These are phyloP conservation scores for Stenurella melanura DNA, from an alignment of 2,888 invertebrate species.

Conservation along the genomic window DNA sequence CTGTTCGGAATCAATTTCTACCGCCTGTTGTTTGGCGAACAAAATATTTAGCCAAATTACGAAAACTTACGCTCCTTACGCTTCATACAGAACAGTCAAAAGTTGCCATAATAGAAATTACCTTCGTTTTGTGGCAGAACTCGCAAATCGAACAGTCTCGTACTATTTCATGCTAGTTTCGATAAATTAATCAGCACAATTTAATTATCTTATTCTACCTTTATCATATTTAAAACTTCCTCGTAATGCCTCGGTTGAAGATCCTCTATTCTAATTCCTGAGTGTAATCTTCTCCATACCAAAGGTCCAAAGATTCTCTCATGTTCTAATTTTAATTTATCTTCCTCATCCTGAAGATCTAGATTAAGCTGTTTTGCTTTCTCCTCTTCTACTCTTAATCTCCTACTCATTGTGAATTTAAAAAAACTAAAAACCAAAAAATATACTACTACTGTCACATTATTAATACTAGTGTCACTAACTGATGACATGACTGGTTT, in stretches of 20 bases:
- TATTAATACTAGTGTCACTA: slow-evolving; percentile 17
- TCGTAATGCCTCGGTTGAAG: slow-evolving; percentile 63
- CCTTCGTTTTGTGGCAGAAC: too few relatives aligned
- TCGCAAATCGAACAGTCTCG: too few relatives aligned
- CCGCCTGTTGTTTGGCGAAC: too few relatives aligned
- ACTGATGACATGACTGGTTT: too few relatives aligned
- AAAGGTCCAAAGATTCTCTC: slow-evolving; percentile 66
- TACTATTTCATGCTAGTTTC: neutral
- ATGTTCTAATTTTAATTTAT: slow-evolving; percentile 61
- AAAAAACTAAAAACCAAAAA: neutral
- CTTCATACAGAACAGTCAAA: too few relatives aligned
- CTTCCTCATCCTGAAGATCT: slow-evolving; percentile 67
- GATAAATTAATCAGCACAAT: neutral
- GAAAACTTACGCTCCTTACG: too few relatives aligned
- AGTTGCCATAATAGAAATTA: too few relatives aligned
- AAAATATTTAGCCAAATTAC: too few relatives aligned
- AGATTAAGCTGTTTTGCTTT: slow-evolving; percentile 62
- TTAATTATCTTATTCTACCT: slow-evolving; percentile 51
- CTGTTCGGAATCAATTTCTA: too few relatives aligned
- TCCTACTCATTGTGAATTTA: slow-evolving; percentile 65
- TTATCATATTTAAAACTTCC: slow-evolving; percentile 63
- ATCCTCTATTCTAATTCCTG: slow-evolving; percentile 68
- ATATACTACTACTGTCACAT: neutral
- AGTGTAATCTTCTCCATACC: slow-evolving; percentile 65
- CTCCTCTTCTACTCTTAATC: slow-evolving; percentile 66